These are phyloP conservation scores for Patella pellucida DNA, from an alignment of 2,888 invertebrate genomes.

Conservation along the genomic window DNA sequence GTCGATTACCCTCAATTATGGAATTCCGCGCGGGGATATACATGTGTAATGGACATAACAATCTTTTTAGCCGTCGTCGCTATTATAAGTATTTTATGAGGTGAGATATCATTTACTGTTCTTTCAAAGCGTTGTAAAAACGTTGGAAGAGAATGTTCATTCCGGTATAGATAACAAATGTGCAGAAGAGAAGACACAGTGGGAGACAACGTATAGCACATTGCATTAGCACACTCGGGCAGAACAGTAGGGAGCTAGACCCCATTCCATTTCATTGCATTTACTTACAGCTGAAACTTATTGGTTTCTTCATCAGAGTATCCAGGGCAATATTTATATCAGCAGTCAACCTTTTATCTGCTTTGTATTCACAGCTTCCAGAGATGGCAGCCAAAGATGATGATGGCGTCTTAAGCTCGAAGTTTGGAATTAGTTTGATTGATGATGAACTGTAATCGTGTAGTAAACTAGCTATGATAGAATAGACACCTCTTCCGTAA, in stretches of 20 bases:
- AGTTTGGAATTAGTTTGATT: not conserved
- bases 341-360: not conserved
- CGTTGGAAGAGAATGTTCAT: too few relatives aligned
- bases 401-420: not conserved
- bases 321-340: not conserved
- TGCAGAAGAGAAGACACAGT: constrained; percentile 19
- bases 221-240: constrained; percentile 25
- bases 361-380: not conserved
- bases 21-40: too few relatives aligned
- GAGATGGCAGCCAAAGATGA: not conserved
- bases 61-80: too few relatives aligned
- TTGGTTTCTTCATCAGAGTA: not conserved
- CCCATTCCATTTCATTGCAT: too few relatives aligned
- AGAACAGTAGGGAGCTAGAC: too few relatives aligned
- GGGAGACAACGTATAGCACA: constrained; percentile 37
- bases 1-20: too few relatives aligned
- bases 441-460: not conserved
- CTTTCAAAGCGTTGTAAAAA: too few relatives aligned
- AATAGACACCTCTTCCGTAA: not conserved
- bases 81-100: too few relatives aligned
- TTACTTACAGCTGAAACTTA: not conserved
- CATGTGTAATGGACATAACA: too few relatives aligned
- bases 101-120: too few relatives aligned
- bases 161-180: too few relatives aligned
- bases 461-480: not conserved